Percentiles rank a stretch among this genome's conserved stretches.
phyloP scores from a whole-genome alignment of 1,140 invertebrate species.

The Drosophila elegans region DNA sequence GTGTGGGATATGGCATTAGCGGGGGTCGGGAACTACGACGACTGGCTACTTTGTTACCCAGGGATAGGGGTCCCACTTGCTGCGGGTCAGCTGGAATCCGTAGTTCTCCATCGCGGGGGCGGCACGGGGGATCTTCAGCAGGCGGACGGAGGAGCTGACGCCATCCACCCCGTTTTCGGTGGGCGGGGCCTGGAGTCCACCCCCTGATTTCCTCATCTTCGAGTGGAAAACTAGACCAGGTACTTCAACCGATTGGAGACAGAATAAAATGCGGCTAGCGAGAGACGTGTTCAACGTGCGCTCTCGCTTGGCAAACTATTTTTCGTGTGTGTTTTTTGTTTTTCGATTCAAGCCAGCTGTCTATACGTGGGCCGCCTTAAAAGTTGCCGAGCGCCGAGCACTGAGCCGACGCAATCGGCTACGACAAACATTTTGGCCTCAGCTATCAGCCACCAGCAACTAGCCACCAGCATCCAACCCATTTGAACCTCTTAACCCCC shows the following conservation, averaged over 20 bases:
- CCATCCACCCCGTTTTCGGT: not conserved
- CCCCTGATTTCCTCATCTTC: conserved; percentile 19
- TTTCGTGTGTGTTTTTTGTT: conserved; percentile 39
- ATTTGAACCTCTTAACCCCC: conserved; percentile 9
- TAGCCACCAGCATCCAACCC: not conserved
- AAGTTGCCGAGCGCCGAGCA: conserved; percentile 42
- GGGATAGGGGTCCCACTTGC: conserved; percentile 90
- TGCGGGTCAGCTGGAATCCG: conserved; percentile 88
- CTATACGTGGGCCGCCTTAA: conserved; percentile 24
- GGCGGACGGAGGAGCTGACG: conserved; percentile 62
- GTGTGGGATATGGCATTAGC: conserved; percentile 59
- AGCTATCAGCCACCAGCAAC: conserved; percentile 41
- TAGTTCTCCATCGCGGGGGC: conserved; percentile 82
- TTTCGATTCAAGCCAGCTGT: conserved; percentile 15
- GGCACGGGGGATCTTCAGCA: conserved; percentile 73
- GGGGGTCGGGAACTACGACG: not conserved
- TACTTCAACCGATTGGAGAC: not conserved
- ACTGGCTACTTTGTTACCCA: conserved; percentile 85
- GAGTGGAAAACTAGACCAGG: conserved; percentile 15
- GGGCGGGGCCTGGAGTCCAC: conserved; percentile 12
- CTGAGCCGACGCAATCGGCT: conserved; percentile 43
- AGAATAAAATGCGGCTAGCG: conserved; percentile 12
- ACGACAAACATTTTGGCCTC: conserved; percentile 44
- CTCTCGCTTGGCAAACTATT: conserved; percentile 60
- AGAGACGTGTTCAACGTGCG: conserved; percentile 59